These are phyloP conservation scores for Mycetomoellerius zeteki DNA, from an alignment of 1,140 invertebrate species.

Conservation along the genomic window DNA sequence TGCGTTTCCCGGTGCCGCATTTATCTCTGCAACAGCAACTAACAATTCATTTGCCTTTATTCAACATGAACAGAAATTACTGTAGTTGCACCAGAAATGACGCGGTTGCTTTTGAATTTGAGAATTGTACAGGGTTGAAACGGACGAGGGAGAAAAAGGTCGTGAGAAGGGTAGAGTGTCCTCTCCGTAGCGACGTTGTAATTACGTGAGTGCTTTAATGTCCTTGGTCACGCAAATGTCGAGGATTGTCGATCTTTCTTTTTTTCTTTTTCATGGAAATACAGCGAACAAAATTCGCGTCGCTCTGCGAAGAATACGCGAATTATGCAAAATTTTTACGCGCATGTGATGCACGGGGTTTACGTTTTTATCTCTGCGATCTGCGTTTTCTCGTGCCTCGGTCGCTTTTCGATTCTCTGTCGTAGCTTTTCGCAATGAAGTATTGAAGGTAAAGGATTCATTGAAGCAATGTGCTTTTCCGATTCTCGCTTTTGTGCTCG, in stretches of 20 bases:
- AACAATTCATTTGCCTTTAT: conserved; percentile 45
- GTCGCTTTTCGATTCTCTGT: not conserved
- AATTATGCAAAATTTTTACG: conserved; percentile 30
- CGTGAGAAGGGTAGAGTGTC: conserved; percentile 73
- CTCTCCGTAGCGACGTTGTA: conserved; percentile 67
- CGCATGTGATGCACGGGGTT: not conserved
- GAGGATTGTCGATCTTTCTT: conserved; percentile 50
- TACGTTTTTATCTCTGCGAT: not conserved
- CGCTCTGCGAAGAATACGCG: not conserved
- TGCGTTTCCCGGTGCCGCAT: not conserved
- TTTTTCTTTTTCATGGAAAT: conserved; percentile 12
- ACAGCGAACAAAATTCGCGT: not conserved
- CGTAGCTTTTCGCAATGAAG: not conserved
- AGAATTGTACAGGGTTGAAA: conserved; percentile 22
- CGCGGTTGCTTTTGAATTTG: conserved; percentile 36
- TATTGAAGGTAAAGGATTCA: not conserved
- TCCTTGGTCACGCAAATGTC: conserved; percentile 70
- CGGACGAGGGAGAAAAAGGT: conserved; percentile 16
- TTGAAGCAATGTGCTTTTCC: not conserved
- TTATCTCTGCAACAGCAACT: conserved; percentile 5
- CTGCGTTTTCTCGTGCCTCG: not conserved
- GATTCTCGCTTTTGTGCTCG: conserved; percentile 15
- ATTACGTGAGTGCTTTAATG: conserved; percentile 73
- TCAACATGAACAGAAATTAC: conserved; percentile 48
- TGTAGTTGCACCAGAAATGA: conserved; percentile 21